These are phyloP conservation scores for Diabrotica balteata DNA, from an alignment of 2,888 invertebrate species.

Conservation along the genomic window DNA sequence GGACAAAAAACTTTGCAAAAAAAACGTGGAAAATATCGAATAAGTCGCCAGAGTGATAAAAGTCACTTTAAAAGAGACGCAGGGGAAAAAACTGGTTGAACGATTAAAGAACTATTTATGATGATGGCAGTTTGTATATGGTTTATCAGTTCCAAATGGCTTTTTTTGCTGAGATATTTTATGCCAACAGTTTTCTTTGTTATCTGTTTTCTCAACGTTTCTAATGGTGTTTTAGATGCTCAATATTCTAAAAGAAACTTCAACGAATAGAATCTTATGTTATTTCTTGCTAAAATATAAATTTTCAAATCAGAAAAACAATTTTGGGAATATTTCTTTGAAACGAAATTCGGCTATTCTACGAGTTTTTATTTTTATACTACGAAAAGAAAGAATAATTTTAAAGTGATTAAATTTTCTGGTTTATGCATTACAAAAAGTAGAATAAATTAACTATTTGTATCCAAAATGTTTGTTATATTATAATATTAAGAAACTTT, in stretches of 20 bases:
- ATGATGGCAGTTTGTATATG: slow-evolving; percentile 10
- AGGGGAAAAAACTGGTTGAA: slow-evolving; percentile 12
- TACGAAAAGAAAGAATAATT: too few species aligned
- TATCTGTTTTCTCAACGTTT: slow-evolving; percentile 9
- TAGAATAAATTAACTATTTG: too few species aligned
- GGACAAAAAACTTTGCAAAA: slow-evolving; percentile 24
- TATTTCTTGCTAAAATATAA: too few species aligned
- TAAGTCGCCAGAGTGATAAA: slow-evolving; percentile 20
- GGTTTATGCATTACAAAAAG: too few species aligned
- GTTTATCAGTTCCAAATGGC: slow-evolving; percentile 4
- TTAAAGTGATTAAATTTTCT: too few species aligned
- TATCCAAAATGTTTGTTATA: too few species aligned
- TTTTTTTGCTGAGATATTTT: slow-evolving; percentile 6
- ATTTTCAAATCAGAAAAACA: too few species aligned
- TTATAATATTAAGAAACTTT: too few species aligned
- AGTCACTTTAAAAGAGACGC: slow-evolving; percentile 20
- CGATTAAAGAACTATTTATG: slow-evolving; percentile 26
- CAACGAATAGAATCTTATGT: background rate
- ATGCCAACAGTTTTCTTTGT: slow-evolving; percentile 10
- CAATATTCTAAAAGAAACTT: background rate
- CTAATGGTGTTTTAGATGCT: background rate
- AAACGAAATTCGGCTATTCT: too few species aligned
- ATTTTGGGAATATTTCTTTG: too few species aligned
- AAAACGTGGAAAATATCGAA: slow-evolving; percentile 23
- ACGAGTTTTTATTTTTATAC: too few species aligned